Evolutionary conservation across 2,888 invertebrate species (phyloP).

Genomic region (Drosophila mettleri): DNA sequence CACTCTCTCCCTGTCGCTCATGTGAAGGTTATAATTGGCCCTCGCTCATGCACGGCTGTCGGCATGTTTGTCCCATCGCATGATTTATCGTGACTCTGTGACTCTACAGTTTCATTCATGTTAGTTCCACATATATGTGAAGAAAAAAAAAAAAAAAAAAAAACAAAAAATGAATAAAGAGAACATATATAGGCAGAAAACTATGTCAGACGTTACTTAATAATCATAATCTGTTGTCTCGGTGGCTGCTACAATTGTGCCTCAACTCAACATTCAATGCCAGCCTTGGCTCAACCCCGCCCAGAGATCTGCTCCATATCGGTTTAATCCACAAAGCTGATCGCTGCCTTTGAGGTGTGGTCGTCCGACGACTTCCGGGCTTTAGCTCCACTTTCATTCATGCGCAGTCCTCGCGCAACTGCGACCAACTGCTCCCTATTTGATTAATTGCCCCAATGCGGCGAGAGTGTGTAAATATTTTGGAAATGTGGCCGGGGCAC

Average conservation of each 20-base stretch:
- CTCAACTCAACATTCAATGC: conserved; percentile 43
- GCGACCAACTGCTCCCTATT: conserved; percentile 39
- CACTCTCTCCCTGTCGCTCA: conserved; percentile 7
- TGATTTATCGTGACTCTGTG: conserved; percentile 83
- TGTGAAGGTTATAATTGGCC: conserved; percentile 57
- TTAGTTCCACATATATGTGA: conserved; percentile 15
- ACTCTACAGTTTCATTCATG: conserved; percentile 77
- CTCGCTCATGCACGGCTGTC: conserved; percentile 70
- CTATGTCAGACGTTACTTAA: conserved; percentile 78
- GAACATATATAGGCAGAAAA: conserved; percentile 44
- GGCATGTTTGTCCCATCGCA: conserved; percentile 80
- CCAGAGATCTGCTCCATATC: conserved; percentile 47
- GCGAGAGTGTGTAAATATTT: conserved; percentile 67
- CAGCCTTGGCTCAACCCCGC: conserved; percentile 9
- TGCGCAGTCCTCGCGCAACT: conserved; percentile 27
- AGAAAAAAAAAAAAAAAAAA: too few relatives aligned
- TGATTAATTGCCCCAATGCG: conserved; percentile 76
- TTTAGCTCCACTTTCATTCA: conserved; percentile 58
- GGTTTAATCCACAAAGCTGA: conserved; percentile 57
- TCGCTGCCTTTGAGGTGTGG: conserved; percentile 66
- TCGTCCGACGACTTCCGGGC: conserved; percentile 81
- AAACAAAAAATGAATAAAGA: conserved; percentile 46
- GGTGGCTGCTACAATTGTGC: conserved; percentile 63
- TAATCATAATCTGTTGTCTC: conserved; percentile 70
- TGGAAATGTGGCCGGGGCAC: conserved; percentile 39